Evolutionary conservation across 2,797 vertebrate genomes (phyloP).

Genomic region (Heliangelus exortis): DNA sequence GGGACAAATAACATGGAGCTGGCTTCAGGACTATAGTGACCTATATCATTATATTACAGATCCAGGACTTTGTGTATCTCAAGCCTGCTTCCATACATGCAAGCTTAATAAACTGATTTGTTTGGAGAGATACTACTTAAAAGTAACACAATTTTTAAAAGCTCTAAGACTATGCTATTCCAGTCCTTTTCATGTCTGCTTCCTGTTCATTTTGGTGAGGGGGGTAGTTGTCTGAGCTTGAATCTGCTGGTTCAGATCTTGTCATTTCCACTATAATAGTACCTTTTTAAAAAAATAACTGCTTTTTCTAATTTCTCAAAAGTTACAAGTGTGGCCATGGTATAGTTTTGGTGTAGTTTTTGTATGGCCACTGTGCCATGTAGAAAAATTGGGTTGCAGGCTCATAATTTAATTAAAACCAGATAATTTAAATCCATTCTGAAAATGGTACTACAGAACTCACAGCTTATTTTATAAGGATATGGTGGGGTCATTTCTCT

Average conservation of each 20-base stretch:
- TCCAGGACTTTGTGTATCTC: constrained; percentile 14
- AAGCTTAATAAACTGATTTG: constrained; percentile 42
- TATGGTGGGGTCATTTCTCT: background rate
- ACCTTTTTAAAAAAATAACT: background rate
- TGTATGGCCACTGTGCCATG: background rate
- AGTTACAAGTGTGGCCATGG: background rate
- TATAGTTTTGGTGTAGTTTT: background rate
- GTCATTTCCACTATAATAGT: background rate
- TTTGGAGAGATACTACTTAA: background rate
- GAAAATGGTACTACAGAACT: background rate
- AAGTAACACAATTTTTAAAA: background rate
- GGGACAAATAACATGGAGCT: constrained; percentile 45
- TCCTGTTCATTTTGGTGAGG: background rate
- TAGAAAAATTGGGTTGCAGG: background rate
- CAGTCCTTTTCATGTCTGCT: background rate
- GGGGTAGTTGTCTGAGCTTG: background rate
- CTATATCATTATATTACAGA: constrained; percentile 50
- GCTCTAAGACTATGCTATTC: background rate
- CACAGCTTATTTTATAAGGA: background rate
- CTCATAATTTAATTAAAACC: background rate
- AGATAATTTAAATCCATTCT: background rate
- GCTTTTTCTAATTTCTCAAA: background rate
- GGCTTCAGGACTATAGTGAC: constrained; percentile 17
- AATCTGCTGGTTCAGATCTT: background rate
- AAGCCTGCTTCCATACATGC: constrained; percentile 25